A percentile compares a stretch with the other conserved stretches of the same genome.
Conservation (phyloP, 2,797 vertebrate species). For the Yasuhikotakia modesta region DNA sequence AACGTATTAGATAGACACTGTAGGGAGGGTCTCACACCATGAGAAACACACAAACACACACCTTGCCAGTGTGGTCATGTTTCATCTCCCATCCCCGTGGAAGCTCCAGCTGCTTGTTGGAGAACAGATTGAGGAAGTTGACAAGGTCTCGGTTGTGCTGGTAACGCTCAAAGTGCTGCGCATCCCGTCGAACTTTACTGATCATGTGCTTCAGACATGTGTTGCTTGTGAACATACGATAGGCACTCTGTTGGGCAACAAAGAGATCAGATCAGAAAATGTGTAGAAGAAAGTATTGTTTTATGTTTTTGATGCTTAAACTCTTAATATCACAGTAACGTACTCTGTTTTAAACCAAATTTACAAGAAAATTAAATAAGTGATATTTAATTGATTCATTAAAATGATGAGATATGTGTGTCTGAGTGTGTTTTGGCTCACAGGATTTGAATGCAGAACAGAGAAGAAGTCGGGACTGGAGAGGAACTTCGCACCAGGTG, state of each 20-base stretch:
- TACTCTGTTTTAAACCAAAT: too few species aligned
- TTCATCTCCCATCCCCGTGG: constrained; percentile 98
- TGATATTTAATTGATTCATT: too few species aligned
- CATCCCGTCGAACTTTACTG: constrained; percentile 96
- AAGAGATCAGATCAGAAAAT: too few species aligned
- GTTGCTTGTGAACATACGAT: constrained; percentile 99
- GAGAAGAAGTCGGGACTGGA: constrained; percentile 97
- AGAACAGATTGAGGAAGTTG: constrained; percentile 96
- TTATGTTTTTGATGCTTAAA: too few species aligned
- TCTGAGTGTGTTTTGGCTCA: too few species aligned
- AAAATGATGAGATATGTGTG: too few species aligned
- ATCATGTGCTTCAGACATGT: constrained; percentile 99
- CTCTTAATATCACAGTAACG: too few species aligned
- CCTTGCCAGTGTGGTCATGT: constrained; percentile 96
- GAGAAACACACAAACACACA: constrained; percentile 64
- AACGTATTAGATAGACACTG: too few species aligned
- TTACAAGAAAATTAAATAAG: neutral
- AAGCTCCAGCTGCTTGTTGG: constrained; percentile 96
- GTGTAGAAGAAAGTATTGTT: too few species aligned
- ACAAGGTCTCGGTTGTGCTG: constrained; percentile 97
- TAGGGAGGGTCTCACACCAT: neutral
- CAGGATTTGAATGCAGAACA: constrained; percentile 96
- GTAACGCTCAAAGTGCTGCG: constrained; percentile 97
- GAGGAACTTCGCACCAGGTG: constrained; percentile 93
- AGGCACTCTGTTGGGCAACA: constrained; percentile 99